A percentile compares a stretch with the other conserved stretches of the same genome.
Evolutionary conservation across 2,888 invertebrate genomes (phyloP).

Genomic region (Dynastes hyllus): DNA sequence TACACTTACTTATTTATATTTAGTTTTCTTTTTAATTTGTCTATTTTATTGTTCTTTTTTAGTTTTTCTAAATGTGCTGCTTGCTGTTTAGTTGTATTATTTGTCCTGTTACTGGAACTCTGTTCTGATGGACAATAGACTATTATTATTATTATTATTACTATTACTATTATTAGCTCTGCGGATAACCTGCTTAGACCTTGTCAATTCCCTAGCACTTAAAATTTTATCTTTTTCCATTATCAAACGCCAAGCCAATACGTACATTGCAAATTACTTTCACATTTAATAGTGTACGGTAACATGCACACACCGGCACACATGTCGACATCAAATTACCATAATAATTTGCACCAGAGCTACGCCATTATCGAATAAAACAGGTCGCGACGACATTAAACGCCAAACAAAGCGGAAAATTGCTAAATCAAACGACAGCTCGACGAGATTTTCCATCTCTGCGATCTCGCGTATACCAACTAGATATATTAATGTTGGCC

Average conservation of each 20-base stretch:
- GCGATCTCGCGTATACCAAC: too few species aligned
- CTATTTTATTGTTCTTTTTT: too few species aligned
- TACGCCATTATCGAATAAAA: slow-evolving; percentile 21
- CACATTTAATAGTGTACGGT: too few species aligned
- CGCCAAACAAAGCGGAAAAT: slow-evolving; percentile 32
- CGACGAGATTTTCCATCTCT: not conserved
- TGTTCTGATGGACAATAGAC: too few species aligned
- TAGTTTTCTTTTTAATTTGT: too few species aligned
- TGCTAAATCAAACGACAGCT: slow-evolving; percentile 23
- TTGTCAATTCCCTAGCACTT: not conserved
- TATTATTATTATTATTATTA: too few species aligned
- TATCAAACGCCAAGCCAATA: not conserved
- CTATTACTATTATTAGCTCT: too few species aligned
- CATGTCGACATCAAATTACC: slow-evolving; percentile 21
- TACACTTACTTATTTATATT: too few species aligned
- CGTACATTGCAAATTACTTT: not conserved
- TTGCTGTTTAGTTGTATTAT: too few species aligned
- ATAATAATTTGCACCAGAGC: slow-evolving; percentile 23
- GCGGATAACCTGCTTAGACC: not conserved
- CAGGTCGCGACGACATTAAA: slow-evolving; percentile 18
- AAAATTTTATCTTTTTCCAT: not conserved
- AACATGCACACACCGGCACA: not conserved
- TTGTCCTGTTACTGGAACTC: too few species aligned
- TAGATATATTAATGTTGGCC: too few species aligned
- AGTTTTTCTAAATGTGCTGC: too few species aligned